Conservation (phyloP, 2,113 vertebrate species). For the Morone chrysops region DNA sequence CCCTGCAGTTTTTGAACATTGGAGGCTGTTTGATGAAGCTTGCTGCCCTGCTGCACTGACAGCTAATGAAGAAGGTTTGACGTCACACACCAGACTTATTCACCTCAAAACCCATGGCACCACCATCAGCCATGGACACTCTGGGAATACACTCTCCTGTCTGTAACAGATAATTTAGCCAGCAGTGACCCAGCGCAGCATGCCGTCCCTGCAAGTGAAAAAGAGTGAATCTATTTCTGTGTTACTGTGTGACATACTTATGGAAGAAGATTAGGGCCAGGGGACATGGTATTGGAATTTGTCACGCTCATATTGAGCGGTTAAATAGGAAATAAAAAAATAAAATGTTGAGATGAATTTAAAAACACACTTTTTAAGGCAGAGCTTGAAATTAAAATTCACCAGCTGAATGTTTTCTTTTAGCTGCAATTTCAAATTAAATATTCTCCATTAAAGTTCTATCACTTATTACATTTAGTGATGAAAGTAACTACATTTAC, state of each 20-base stretch:
- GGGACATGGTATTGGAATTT: slow-evolving; percentile 12
- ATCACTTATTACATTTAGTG: not conserved
- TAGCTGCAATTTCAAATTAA: not conserved
- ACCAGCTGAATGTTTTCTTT: not conserved
- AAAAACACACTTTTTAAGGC: not conserved
- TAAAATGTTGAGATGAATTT: not conserved
- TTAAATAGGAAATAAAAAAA: not conserved
- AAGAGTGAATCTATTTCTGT: slow-evolving; percentile 33
- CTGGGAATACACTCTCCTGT: slow-evolving; percentile 26
- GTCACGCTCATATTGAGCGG: not conserved
- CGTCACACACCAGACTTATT: slow-evolving; percentile 47
- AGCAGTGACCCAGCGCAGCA: slow-evolving; percentile 43
- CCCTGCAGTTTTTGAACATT: slow-evolving; percentile 14
- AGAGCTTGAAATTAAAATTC: not conserved
- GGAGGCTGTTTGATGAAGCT: slow-evolving; percentile 39
- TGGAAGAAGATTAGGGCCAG: slow-evolving; percentile 22
- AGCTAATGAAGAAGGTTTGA: slow-evolving; percentile 56
- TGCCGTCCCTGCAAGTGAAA: not conserved
- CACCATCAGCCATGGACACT: slow-evolving; percentile 6
- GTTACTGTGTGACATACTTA: slow-evolving; percentile 38
- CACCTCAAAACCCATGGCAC: slow-evolving; percentile 21
- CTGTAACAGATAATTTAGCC: slow-evolving; percentile 41
- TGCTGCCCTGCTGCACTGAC: not conserved
- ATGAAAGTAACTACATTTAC: not conserved
- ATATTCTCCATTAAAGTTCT: not conserved